These are phyloP conservation scores for Gavialis gangeticus DNA, from an alignment of 2,113 vertebrate species.

Conservation along the genomic window DNA sequence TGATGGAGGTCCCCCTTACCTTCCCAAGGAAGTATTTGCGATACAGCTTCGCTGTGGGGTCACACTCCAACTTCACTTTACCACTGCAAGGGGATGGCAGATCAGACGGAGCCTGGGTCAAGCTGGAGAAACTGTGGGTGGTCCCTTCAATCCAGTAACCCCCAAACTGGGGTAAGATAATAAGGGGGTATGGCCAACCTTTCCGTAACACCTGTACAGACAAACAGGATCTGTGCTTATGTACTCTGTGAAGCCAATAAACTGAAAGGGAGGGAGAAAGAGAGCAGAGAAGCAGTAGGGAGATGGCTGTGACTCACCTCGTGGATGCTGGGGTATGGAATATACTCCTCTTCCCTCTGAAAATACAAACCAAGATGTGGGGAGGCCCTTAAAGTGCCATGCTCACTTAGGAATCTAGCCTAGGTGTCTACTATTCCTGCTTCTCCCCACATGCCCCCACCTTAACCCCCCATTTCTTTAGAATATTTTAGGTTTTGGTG, in stretches of 20 bases:
- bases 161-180: conserved; percentile 86
- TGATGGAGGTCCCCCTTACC: conserved; percentile 72
- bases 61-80: conserved; percentile 88
- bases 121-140: conserved; percentile 74
- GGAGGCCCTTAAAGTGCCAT: neutral
- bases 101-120: conserved; percentile 78
- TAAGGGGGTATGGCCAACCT: conserved; percentile 84
- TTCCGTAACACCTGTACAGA: conserved; percentile 79
- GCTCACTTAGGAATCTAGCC: neutral
- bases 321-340: conserved; percentile 77
- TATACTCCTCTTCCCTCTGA: conserved; percentile 76
- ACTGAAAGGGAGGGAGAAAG: neutral
- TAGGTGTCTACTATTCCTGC: neutral
- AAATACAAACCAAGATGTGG: conserved; percentile 34
- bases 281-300: neutral
- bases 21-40: conserved; percentile 86
- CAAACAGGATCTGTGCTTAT: neutral
- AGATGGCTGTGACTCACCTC: conserved; percentile 58
- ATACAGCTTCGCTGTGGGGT: conserved; percentile 87
- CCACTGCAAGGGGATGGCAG: conserved; percentile 67
- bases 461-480: neutral
- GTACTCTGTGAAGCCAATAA: neutral
- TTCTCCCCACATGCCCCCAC: neutral
- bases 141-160: conserved; percentile 90
- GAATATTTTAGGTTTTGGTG: neutral